phyloP scores from a whole-genome alignment of 2,113 vertebrate genomes.

The Alaudala cheleensis region DNA sequence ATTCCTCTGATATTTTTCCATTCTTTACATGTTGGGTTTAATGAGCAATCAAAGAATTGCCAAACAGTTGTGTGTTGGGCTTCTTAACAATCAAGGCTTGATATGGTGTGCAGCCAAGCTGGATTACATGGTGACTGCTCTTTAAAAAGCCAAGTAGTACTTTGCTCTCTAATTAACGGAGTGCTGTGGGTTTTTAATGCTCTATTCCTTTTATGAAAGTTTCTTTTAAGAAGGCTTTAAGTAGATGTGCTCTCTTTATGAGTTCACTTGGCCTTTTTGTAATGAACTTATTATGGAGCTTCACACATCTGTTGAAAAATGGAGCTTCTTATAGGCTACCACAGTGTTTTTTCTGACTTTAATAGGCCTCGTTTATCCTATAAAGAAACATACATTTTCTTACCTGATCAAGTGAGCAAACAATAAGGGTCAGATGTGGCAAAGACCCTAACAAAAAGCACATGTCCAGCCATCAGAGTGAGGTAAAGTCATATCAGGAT shows the following conservation, averaged over 20 bases:
- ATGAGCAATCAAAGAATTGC: constrained; percentile 13
- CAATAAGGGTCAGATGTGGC: constrained; percentile 81
- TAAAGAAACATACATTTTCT: constrained; percentile 80
- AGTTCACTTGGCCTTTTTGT: constrained; percentile 70
- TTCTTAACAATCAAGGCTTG: not conserved
- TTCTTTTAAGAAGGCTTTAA: constrained; percentile 65
- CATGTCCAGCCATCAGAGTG: constrained; percentile 81
- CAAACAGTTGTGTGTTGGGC: not conserved
- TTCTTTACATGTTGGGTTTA: not conserved
- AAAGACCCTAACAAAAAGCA: constrained; percentile 89
- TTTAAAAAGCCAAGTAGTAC: constrained; percentile 54
- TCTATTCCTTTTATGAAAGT: constrained; percentile 60
- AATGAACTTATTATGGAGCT: constrained; percentile 75
- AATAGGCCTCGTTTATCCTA: constrained; percentile 79
- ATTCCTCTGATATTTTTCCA: constrained; percentile 6
- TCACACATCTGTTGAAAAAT: constrained; percentile 75
- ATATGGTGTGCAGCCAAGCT: constrained; percentile 11
- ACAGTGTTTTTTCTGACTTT: constrained; percentile 71
- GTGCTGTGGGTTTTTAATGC: constrained; percentile 52
- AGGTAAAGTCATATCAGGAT: constrained; percentile 78
- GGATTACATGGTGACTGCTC: constrained; percentile 39
- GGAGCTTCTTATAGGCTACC: constrained; percentile 73
- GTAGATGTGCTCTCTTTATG: constrained; percentile 64
- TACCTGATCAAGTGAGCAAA: constrained; percentile 82
- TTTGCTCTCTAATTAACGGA: constrained; percentile 57